A percentile compares a stretch with the other conserved stretches of the same genome.
Conservation (phyloP, 1,140 invertebrate genomes). For the Zaprionus tsacasi region DNA sequence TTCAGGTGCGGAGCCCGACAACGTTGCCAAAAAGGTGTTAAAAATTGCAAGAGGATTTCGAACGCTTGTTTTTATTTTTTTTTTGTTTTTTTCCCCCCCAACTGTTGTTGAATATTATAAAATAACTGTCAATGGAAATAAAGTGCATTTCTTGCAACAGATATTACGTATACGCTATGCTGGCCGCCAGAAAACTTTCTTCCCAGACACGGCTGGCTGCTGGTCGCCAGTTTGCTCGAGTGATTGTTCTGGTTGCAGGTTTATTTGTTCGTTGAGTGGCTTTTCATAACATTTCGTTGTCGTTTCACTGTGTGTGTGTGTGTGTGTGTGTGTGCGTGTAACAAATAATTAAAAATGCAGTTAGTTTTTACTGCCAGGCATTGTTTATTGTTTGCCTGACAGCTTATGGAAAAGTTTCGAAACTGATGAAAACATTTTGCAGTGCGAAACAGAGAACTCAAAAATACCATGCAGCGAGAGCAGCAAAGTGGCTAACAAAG, state of each 20-base stretch:
- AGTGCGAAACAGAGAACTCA: slow-evolving; percentile 8
- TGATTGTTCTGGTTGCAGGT: slow-evolving; percentile 16
- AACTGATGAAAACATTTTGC: slow-evolving; percentile 69
- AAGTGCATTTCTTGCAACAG: background rate
- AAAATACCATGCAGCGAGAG: slow-evolving; percentile 35
- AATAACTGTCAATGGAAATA: background rate
- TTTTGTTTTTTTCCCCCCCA: background rate
- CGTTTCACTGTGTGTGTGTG: slow-evolving; percentile 49
- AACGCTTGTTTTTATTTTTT: background rate
- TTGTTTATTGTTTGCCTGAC: slow-evolving; percentile 66
- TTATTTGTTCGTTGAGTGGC: slow-evolving; percentile 37
- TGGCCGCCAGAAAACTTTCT: slow-evolving; percentile 20
- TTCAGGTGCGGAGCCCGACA: slow-evolving; percentile 11
- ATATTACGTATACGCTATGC: slow-evolving; percentile 18
- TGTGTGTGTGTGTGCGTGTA: slow-evolving; percentile 53
- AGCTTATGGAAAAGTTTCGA: slow-evolving; percentile 66
- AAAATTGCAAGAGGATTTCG: slow-evolving; percentile 32
- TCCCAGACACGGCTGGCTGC: slow-evolving; percentile 7
- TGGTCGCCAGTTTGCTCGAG: slow-evolving; percentile 9
- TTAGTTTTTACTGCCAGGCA: slow-evolving; percentile 64
- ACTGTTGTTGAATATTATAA: background rate
- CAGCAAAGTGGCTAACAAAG: slow-evolving; percentile 43
- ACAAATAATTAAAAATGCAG: slow-evolving; percentile 77
- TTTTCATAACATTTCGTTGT: slow-evolving; percentile 51
- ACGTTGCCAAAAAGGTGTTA: slow-evolving; percentile 19